Evolutionary conservation across 2,797 vertebrate genomes (phyloP).

Genomic region (Aulostomus chinensis): DNA sequence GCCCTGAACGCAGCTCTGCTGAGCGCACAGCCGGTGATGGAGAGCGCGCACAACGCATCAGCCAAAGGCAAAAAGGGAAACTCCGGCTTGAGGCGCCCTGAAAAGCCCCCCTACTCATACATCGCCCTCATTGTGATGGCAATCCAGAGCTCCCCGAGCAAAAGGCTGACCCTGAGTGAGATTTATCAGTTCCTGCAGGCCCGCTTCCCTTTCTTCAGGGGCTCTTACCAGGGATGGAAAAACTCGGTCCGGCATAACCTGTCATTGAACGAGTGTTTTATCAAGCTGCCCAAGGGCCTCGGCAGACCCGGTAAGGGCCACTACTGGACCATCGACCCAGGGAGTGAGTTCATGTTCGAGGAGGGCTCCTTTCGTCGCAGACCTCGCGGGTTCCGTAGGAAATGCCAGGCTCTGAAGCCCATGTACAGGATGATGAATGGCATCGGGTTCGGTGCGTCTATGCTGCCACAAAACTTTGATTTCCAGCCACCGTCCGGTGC

Average conservation of each 20-base stretch:
- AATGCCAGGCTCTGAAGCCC: constrained; percentile 93
- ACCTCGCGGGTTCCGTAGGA: constrained; percentile 93
- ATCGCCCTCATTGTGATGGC: constrained; percentile 98
- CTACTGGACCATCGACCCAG: constrained; percentile 97
- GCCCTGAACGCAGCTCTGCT: constrained; percentile 81
- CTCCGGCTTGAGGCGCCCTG: constrained; percentile 90
- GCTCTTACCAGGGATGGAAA: constrained; percentile 96
- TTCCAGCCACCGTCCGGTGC: constrained; percentile 88
- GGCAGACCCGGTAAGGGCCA: constrained; percentile 94
- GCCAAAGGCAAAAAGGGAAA: constrained; percentile 85
- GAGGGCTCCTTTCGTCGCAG: constrained; percentile 96
- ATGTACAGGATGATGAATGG: constrained; percentile 95
- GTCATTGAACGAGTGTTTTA: constrained; percentile 95
- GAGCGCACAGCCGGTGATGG: constrained; percentile 81
- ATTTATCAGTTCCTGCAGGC: constrained; percentile 96
- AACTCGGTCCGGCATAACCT: constrained; percentile 97
- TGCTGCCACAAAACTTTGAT: constrained; percentile 92
- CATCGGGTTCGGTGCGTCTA: constrained; percentile 88
- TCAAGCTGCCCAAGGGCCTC: constrained; percentile 94
- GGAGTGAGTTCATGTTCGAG: constrained; percentile 98
- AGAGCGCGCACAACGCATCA: constrained; percentile 68
- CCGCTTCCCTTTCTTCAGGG: constrained; percentile 94
- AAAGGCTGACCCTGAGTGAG: constrained; percentile 92
- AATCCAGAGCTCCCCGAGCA: constrained; percentile 93
- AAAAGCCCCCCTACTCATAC: constrained; percentile 96